Evolutionary conservation across 1,140 invertebrate species (phyloP), one percentile per base, ranked within the genome.

Genomic region (Drosophila nannoptera): DNA sequence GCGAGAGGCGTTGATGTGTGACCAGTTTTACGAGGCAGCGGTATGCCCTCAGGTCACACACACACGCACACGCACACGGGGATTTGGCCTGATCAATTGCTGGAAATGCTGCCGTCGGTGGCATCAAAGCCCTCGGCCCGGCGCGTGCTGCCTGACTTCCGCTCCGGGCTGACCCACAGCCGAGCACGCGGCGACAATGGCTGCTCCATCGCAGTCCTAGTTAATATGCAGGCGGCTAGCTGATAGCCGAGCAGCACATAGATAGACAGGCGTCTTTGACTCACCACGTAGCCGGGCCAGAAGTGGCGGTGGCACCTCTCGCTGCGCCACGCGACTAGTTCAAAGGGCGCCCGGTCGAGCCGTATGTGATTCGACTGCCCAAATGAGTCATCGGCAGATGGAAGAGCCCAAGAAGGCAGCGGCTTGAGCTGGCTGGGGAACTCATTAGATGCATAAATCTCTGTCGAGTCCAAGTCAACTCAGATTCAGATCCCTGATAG

Each of bases 101-200:
- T 22, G 22, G 40, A 14, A 22, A 42, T 12, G 40, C 8, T 43
- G 31, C 4, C 35, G 38, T 76, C 76, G 64, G 68, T 62, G 59
- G 16, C 74, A 64, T 78, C 75, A 78, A 84, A 84, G 63, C 33
- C 42, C 22, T 16, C 8, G 32, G 45, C 35, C 32, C 69, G 80
- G 80, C 83, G 73, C 80, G 72, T 81, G 70, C 78, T 78, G 78
- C 62, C 65, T 62, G 68, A 80, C 80, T 83, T 83, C 80, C 80
- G 80, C 73, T 64, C 36, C 49, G 53, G 48, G 42, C 35, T 70
- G 69, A 65, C 69, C 66, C 69, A 62, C 61, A 69, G 52, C 32
- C 42, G 29, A 46, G 32, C 38, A 14, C n/a, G 48, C 35, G 52
- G 52, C 69, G 69, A 68, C 69, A 68, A 55, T 53, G 38, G 43